phyloP scores from a whole-genome alignment of 2,113 vertebrate genomes.

The Prinia subflava region DNA sequence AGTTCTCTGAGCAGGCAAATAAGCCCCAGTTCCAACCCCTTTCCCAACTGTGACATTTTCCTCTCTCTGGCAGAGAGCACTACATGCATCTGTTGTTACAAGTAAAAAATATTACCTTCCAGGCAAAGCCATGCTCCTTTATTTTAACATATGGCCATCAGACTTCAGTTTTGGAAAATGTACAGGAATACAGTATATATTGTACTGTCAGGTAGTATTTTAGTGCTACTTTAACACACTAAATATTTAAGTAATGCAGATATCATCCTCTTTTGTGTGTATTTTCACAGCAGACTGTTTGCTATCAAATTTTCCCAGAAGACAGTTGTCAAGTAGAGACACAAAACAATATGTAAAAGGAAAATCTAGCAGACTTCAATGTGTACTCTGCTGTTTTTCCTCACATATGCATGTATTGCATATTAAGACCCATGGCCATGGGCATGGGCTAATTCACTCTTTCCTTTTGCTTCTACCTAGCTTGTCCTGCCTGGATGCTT shows the following conservation, averaged over 20 bases:
- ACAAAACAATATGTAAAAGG: not conserved
- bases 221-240: not conserved
- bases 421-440: not conserved
- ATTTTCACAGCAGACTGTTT: not conserved
- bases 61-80: not conserved
- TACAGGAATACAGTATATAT: not conserved
- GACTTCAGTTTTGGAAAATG: not conserved
- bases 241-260: not conserved
- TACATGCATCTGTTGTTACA: not conserved
- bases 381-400: not conserved
- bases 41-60: not conserved
- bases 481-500: fast-evolving
- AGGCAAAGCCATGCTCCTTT: not conserved
- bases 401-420: not conserved
- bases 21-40: not conserved
- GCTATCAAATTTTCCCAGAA: not conserved
- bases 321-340: not conserved
- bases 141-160: not conserved
- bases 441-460: not conserved
- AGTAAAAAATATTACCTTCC: not conserved
- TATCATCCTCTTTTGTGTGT: not conserved
- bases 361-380: not conserved
- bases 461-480: not conserved
- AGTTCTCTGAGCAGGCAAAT: not conserved
- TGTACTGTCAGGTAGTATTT: not conserved